These are phyloP conservation scores for Hippocampus zosterae DNA, from an alignment of 2,113 vertebrate genomes.

Conservation along the genomic window DNA sequence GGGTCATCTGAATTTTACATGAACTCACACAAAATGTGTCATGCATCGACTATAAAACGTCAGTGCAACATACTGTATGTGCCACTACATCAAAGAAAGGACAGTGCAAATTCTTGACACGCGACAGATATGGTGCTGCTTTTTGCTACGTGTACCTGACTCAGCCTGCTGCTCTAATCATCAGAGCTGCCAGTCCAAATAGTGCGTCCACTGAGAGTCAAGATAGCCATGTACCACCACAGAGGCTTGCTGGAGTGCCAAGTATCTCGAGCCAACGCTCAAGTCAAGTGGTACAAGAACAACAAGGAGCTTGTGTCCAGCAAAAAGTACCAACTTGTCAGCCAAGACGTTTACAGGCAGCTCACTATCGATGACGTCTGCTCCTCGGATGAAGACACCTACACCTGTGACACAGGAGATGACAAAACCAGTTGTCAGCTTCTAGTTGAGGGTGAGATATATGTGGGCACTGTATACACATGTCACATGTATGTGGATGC, in stretches of 20 bases:
- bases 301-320: slow-evolving; percentile 66
- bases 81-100: too few species aligned
- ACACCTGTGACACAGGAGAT: slow-evolving; percentile 87
- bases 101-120: too few species aligned
- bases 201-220: slow-evolving; percentile 83
- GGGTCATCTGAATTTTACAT: too few species aligned
- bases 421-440: slow-evolving; percentile 87
- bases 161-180: not conserved
- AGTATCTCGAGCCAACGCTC: slow-evolving; percentile 83
- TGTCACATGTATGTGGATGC: not conserved
- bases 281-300: slow-evolving; percentile 86
- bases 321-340: slow-evolving; percentile 82
- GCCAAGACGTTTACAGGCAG: slow-evolving; percentile 84
- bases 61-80: too few species aligned
- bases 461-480: not conserved
- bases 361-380: slow-evolving; percentile 81
- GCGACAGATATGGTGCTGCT: too few species aligned
- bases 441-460: slow-evolving; percentile 85
- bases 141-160: not conserved
- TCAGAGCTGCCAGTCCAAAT: slow-evolving; percentile 88
- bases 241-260: slow-evolving; percentile 89
- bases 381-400: slow-evolving; percentile 85
- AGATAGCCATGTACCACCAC: slow-evolving; percentile 89
- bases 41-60: too few species aligned
- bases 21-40: too few species aligned